phyloP scores from a whole-genome alignment of 2,888 invertebrate genomes.

The Andrena hattorfiana region DNA sequence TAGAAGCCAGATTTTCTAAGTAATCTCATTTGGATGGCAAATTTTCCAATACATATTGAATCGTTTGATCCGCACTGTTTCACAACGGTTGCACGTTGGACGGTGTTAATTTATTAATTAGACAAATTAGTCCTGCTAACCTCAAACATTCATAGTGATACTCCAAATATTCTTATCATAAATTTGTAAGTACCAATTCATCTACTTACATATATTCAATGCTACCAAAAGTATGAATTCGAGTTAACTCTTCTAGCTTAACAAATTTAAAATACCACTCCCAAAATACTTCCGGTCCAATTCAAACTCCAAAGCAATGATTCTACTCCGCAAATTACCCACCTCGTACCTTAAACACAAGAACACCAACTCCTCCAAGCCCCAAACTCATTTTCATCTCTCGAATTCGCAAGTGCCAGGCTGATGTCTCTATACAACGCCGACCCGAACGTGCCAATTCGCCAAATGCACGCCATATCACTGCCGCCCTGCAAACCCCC shows the following conservation, averaged over 20 bases:
- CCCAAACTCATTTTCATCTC: background rate
- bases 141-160: too few species aligned
- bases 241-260: too few species aligned
- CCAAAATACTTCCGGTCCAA: too few species aligned
- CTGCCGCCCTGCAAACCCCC: background rate
- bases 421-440: background rate
- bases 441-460: background rate
- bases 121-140: background rate
- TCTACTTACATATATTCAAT: too few species aligned
- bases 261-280: background rate
- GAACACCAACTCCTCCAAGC: background rate
- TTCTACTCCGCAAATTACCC: too few species aligned
- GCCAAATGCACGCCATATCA: background rate
- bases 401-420: conserved; percentile 1
- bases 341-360: background rate
- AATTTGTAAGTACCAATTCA: too few species aligned
- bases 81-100: background rate
- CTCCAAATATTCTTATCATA: too few species aligned
- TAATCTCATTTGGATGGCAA: background rate
- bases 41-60: background rate
- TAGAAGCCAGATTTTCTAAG: background rate
- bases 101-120: background rate
- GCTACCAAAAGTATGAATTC: too few species aligned
- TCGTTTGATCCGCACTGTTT: background rate
- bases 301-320: too few species aligned